These are phyloP conservation scores for Lucifuga dentata DNA, from an alignment of 2,113 vertebrate species.

Conservation along the genomic window DNA sequence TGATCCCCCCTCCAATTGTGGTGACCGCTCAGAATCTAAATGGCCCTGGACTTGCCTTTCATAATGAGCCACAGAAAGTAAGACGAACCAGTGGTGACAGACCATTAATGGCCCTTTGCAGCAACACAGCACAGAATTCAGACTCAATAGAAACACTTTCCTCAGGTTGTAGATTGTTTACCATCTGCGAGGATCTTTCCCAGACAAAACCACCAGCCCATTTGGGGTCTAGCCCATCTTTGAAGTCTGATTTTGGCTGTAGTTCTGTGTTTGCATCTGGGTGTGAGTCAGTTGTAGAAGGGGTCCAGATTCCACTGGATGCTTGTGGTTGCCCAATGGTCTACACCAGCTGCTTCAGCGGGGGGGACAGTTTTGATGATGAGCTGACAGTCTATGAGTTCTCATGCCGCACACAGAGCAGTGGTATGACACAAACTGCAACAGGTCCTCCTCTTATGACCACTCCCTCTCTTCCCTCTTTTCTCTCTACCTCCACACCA, in stretches of 20 bases:
- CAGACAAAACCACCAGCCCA: conserved; percentile 42
- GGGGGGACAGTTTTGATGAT: conserved; percentile 77
- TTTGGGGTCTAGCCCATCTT: conserved; percentile 18
- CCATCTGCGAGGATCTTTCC: conserved; percentile 66
- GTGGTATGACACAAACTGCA: conserved; percentile 45
- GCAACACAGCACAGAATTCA: conserved; percentile 36
- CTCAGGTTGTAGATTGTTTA: conserved; percentile 70
- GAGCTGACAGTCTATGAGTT: conserved; percentile 80
- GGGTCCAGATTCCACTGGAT: conserved; percentile 75
- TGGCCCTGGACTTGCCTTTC: conserved; percentile 59
- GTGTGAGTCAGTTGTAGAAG: conserved; percentile 75
- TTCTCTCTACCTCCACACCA: conserved; percentile 52
- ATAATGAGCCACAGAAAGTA: conserved; percentile 39
- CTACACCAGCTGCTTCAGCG: conserved; percentile 90
- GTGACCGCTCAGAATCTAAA: conserved; percentile 81
- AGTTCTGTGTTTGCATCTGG: conserved; percentile 64
- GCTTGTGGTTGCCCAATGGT: conserved; percentile 88
- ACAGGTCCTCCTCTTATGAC: conserved; percentile 60
- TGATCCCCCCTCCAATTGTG: conserved; percentile 58
- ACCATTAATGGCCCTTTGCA: conserved; percentile 64
- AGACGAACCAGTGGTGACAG: conserved; percentile 58
- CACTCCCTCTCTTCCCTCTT: conserved; percentile 65
- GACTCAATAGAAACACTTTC: conserved; percentile 33
- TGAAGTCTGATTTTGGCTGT: conserved; percentile 73
- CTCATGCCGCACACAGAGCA: conserved; percentile 69